phyloP scores from a whole-genome alignment of 2,113 vertebrate genomes.

The Boleophthalmus pectinirostris region DNA sequence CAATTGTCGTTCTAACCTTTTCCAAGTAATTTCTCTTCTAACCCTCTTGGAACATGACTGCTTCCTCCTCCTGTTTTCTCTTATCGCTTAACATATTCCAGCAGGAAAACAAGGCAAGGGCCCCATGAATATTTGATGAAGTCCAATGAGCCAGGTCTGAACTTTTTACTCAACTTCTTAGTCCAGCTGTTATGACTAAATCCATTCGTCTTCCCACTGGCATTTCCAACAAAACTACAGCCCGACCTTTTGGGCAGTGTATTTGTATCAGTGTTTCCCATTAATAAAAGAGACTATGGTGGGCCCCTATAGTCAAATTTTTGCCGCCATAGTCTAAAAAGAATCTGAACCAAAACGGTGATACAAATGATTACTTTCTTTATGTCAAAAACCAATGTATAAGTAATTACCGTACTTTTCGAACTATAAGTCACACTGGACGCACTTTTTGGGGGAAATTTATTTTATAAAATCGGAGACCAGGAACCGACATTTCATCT shows the following conservation, averaged over 20 bases:
- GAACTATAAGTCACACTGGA: no score
- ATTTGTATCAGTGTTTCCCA: neutral
- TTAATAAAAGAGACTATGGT: no score
- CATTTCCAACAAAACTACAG: neutral
- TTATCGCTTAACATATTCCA: conserved; percentile 45
- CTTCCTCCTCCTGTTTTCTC: conserved; percentile 12
- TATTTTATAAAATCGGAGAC: no score
- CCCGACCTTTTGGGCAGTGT: neutral
- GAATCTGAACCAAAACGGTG: no score
- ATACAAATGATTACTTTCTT: no score
- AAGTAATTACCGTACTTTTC: no score
- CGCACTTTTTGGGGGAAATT: no score
- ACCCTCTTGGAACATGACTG: conserved; percentile 1
- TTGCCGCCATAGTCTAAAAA: no score
- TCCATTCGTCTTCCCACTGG: neutral
- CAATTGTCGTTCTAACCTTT: conserved; percentile 1
- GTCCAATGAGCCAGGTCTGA: conserved; percentile 44
- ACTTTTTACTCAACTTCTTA: conserved; percentile 2
- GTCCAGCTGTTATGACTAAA: conserved; percentile 15
- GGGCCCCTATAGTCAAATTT: no score
- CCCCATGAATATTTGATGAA: conserved; percentile 52
- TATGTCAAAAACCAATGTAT: no score
- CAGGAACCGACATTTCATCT: no score
- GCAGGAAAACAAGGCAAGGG: conserved; percentile 40
- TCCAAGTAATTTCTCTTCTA: neutral